Evolutionary conservation across 2,888 invertebrate genomes (phyloP).

Genomic region (Drosophila sordidula): DNA sequence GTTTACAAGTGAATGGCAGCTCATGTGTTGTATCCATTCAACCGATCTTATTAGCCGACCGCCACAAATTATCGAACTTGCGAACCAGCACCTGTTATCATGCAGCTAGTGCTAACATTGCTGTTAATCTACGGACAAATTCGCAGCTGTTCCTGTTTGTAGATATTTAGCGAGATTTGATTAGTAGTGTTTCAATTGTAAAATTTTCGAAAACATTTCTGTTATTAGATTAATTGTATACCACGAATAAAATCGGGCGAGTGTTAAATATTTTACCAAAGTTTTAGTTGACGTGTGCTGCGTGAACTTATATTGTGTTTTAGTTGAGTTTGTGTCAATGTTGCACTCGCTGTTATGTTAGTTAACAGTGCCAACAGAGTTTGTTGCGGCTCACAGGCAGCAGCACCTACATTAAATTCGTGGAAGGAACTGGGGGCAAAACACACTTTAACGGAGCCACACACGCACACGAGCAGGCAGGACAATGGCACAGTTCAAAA

Average conservation of each 20-base stretch:
- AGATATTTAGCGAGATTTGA: constrained; percentile 3
- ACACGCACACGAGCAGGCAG: background rate
- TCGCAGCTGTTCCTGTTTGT: constrained; percentile 16
- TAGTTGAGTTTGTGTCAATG: background rate
- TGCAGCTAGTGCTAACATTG: background rate
- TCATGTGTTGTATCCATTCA: background rate
- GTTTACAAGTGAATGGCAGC: background rate
- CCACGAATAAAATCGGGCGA: background rate
- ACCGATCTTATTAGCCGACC: background rate
- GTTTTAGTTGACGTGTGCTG: background rate
- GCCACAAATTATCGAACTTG: background rate
- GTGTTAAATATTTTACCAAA: background rate
- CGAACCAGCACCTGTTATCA: background rate
- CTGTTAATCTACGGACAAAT: background rate
- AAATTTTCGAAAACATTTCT: background rate
- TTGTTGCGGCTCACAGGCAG: constrained; percentile 2
- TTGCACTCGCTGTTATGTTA: constrained; percentile 23
- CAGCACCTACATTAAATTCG: constrained; percentile 9
- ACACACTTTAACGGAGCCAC: background rate
- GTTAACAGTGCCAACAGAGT: constrained; percentile 2
- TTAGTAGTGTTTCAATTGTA: background rate
- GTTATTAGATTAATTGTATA: background rate
- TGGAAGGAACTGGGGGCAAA: background rate
- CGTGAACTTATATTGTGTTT: background rate
- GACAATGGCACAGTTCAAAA: constrained; percentile 79